Evolutionary conservation across 2,888 invertebrate genomes (phyloP), one percentile per base, ranked within the genome.

Genomic region (Allophyes oxyacanthae): DNA sequence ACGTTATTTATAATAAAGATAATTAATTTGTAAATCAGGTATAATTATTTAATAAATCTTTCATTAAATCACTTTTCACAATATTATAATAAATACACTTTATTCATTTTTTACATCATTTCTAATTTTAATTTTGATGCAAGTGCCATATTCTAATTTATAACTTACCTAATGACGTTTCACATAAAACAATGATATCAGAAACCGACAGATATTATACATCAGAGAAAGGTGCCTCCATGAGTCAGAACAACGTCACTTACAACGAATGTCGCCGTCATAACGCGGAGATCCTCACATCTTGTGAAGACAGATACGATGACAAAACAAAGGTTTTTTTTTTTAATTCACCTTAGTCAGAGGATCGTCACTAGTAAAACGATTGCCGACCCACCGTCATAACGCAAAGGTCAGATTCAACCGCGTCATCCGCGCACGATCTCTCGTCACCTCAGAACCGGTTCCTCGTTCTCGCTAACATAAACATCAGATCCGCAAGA

Each of bases 401-500:
- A 49, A 37, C 33, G 44, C 28, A 13, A 36, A 57, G 64, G 70
- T 52, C 49, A 32, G n/a, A 40, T 64, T 59, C 59, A 28, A 7
- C 6, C 41, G 40, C 72, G 67, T 67, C 66, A 67, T 36, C 9
- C 25, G 28, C 52, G 4, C 32, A 43, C 34, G 48, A 44, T 6
- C 20, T 37, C 42, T 54, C 67, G 54, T 62, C 57, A 72, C 41
- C 54, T 45, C 32, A 8, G 7, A 14, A 70, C 70, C 53, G 56
- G 70, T 70, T 53, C 20, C 25, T 20, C 26, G 15, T 68, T 70
- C 73, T 64, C 49, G 46, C 48, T 6, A 71, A 61, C 41, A 43
- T 65, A 49, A 62, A 65, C 61, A 55, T 54, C 11, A 57, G 57
- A 71, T 71, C 60, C 55, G 63, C 38, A 38, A 62, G 49, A 55